phyloP scores from a whole-genome alignment of 2,113 vertebrate species.

The Ptychochromis oligacanthus region DNA sequence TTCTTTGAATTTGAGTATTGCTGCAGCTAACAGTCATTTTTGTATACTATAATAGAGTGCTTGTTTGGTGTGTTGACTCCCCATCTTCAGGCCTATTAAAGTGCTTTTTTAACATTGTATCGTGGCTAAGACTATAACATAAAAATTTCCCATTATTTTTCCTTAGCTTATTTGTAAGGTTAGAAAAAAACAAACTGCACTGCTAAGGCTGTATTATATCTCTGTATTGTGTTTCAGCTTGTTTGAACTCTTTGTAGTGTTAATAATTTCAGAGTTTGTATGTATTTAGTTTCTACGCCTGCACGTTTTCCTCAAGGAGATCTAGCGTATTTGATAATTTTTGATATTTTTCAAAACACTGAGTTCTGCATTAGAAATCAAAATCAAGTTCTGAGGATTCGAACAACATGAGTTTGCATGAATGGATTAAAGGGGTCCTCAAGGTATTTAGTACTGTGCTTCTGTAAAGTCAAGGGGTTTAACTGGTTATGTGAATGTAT shows the following conservation, averaged over 20 bases:
- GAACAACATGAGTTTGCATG: neutral
- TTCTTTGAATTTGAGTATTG: neutral
- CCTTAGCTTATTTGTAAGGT: too few relatives aligned
- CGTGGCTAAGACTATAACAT: too few relatives aligned
- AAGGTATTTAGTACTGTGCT: neutral
- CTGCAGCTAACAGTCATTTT: neutral
- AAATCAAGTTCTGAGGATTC: neutral
- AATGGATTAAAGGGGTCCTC: rapidly evolving
- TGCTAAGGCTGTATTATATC: neutral
- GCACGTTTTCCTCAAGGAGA: neutral
- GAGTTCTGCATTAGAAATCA: too few relatives aligned
- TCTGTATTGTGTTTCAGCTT: neutral
- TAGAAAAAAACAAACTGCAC: neutral
- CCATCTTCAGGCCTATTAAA: neutral
- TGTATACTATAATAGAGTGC: neutral
- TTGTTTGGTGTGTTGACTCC: neutral
- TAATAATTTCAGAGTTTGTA: neutral
- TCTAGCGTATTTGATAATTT: neutral
- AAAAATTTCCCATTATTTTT: too few relatives aligned
- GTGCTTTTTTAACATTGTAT: neutral
- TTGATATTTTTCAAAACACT: too few relatives aligned
- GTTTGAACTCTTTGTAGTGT: neutral
- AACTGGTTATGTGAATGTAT: neutral
- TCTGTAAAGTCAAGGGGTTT: neutral
- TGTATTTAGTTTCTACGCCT: neutral